A percentile compares a stretch with the other conserved stretches of the same genome.
Evolutionary conservation across 2,113 vertebrate genomes (phyloP).

Genomic region (Lipotes vexillifer): DNA sequence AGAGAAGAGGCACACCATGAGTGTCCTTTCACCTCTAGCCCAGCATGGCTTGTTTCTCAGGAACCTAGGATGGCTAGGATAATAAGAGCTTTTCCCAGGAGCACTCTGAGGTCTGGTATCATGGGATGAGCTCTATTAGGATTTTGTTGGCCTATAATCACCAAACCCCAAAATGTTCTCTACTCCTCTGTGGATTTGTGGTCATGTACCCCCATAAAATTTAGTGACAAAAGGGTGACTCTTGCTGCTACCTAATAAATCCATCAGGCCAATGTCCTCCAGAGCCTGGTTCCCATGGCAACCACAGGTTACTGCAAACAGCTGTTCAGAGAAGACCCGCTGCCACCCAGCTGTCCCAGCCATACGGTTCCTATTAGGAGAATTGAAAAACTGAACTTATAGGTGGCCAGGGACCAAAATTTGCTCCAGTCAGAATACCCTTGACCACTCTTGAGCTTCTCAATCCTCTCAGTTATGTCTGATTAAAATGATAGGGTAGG

Average conservation of each 20-base stretch:
- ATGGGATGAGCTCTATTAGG: constrained; percentile 43
- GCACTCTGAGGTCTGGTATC: neutral
- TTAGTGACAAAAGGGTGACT: constrained; percentile 69
- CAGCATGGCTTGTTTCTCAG: neutral
- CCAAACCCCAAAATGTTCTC: constrained; percentile 74
- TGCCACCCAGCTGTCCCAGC: constrained; percentile 79
- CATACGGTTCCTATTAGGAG: constrained; percentile 79
- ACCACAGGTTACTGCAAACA: constrained; percentile 79
- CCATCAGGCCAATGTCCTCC: constrained; percentile 69
- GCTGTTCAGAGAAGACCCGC: constrained; percentile 75
- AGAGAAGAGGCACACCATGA: neutral
- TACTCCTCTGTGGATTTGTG: constrained; percentile 54
- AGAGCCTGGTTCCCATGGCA: constrained; percentile 77
- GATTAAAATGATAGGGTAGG: neutral
- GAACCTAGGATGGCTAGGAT: neutral
- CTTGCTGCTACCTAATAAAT: constrained; percentile 78
- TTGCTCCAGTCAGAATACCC: constrained; percentile 66
- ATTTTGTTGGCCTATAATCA: constrained; percentile 60
- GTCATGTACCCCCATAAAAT: constrained; percentile 57
- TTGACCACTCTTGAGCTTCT: constrained; percentile 67
- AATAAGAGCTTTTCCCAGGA: neutral
- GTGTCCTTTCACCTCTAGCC: constrained; percentile 38
- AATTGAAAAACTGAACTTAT: constrained; percentile 78
- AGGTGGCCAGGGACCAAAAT: constrained; percentile 80
- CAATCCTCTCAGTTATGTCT: constrained; percentile 58